Evolutionary conservation across 2,113 vertebrate species (phyloP).

Genomic region (Xenotilapia leptura): DNA sequence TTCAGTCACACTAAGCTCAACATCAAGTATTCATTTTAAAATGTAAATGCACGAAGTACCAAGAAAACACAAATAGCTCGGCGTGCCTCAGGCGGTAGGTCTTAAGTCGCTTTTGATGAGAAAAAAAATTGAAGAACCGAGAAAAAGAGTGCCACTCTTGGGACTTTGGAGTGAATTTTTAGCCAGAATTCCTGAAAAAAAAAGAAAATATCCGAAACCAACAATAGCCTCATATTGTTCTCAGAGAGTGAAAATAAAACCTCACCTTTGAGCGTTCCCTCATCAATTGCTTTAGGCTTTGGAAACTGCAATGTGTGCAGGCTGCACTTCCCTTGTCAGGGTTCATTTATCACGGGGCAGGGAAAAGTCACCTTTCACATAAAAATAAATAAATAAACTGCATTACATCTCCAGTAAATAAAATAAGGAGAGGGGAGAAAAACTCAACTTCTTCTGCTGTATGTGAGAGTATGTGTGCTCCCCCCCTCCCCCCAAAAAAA

Average conservation of each 20-base stretch:
- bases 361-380: slow-evolving; percentile 39
- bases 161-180: not conserved
- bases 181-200: not conserved
- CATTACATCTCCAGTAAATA: slow-evolving; percentile 31
- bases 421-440: slow-evolving; percentile 5
- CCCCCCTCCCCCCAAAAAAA: accelerated
- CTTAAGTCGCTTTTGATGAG: not conserved
- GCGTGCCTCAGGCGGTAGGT: not conserved
- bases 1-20: not conserved
- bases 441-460: not conserved
- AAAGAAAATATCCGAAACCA: not conserved
- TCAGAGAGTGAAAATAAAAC: slow-evolving; percentile 6
- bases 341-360: slow-evolving; percentile 29
- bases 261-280: slow-evolving; percentile 1
- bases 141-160: not conserved
- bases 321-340: slow-evolving; percentile 8
- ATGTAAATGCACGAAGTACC: not conserved
- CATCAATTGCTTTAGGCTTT: slow-evolving; percentile 40
- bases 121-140: not conserved
- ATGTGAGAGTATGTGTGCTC: not conserved
- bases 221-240: not conserved
- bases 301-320: slow-evolving; percentile 26
- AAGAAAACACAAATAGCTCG: not conserved
- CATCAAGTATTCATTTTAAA: not conserved
- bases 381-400: not conserved